Base-by-base conservation (phyloP, 2,888 invertebrate species). In the Oxytorus armatus region DNA sequence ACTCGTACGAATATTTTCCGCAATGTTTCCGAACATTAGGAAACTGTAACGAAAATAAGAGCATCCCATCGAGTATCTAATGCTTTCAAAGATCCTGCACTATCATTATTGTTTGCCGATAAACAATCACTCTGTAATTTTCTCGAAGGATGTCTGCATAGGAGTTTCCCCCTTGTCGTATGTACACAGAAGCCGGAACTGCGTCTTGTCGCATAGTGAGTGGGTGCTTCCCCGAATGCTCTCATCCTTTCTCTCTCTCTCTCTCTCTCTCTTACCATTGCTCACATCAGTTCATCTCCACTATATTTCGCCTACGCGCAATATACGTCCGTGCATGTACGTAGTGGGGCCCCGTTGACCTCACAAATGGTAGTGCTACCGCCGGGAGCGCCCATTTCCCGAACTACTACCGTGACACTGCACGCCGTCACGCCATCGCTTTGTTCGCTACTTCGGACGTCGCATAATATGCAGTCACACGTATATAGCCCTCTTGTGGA, bases 341-440 rank as follows among this genome's bases (percentile, higher is more conserved):
- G 33, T 53, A 51, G 61, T 49, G 53, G 55, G 65, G 36, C 51
- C 57, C 77, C 65, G 70, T 77, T 77, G 77, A 81, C 81, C 81
- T 74, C 77, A 77, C 77, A 70, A 81, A 77, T 81, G 76, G 55
- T 57, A 69, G 81, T 70, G 74, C 81, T 39, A 53, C 42, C 59
- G 44, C 69, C 81, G 74, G 81, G 68, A 77, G 81, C 81, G 51
- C 69, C 81, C 69, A 81, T 81, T 81, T 81, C 81, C 81, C 77
- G 77, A 81, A 81, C 81, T 74, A 74, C 81, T 59, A 81, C 77
- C 77, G 70, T 77, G 74, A 77, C 77, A 81, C 69, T 65, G 81
- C 51, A 53, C 74, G 59, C 57, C 74, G 81, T 69, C 72, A 76
- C 76, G 72, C 79, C 72, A 72, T 76, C 81, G 69, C 69, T 81